Evolutionary conservation across 30 jellyfish, hydroid and myxozoan genomes (phyloP).

Genomic region (Chironex yamaguchii): DNA sequence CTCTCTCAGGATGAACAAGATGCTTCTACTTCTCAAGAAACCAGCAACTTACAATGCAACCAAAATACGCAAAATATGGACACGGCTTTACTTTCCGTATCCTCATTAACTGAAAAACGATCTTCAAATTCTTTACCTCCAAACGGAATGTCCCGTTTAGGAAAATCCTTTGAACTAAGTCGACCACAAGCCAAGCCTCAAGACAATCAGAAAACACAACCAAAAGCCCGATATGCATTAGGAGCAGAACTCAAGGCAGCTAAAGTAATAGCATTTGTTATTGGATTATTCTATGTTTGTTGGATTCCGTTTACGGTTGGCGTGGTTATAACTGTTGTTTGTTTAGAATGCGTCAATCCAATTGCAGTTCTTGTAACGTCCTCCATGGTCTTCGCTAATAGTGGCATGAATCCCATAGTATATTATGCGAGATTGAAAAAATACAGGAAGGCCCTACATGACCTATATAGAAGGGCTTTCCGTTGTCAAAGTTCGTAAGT

Average conservation of each 20-base stretch:
- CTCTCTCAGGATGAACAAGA: no score
- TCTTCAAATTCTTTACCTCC: no score
- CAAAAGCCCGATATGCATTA: not conserved
- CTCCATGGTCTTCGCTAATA: not conserved
- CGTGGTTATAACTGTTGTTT: not conserved
- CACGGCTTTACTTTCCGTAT: no score
- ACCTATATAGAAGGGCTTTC: not conserved
- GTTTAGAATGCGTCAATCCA: not conserved
- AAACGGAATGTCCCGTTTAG: no score
- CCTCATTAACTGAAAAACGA: no score
- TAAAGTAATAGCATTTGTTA: not conserved
- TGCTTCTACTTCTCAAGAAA: no score
- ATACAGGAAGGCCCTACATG: not conserved
- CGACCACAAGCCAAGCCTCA: no score
- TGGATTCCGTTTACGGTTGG: not conserved
- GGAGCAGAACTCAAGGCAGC: not conserved
- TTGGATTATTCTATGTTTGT: not conserved
- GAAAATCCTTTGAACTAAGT: no score
- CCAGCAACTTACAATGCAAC: no score
- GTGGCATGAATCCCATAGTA: not conserved
- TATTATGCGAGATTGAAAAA: not conserved
- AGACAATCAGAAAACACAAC: not conserved
- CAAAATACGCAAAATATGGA: no score
- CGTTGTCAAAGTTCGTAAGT: no score
- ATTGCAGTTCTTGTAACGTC: not conserved